Conservation (phyloP, 2,888 invertebrate species). For the Amphipoea lucens region DNA sequence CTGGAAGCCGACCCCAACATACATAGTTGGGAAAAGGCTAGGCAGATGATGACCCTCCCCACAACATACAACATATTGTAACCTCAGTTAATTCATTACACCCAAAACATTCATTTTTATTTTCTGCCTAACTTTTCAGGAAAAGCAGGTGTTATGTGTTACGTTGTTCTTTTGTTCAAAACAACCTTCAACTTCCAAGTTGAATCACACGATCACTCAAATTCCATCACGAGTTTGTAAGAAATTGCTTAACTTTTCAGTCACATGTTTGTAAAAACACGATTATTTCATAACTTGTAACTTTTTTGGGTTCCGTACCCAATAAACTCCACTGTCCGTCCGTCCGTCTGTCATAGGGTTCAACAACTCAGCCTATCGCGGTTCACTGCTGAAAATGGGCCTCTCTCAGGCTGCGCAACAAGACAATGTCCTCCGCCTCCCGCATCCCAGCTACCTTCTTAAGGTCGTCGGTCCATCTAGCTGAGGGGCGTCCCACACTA, state of each 20-base stretch:
- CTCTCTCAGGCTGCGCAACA: neutral
- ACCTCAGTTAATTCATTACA: neutral
- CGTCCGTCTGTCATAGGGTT: neutral
- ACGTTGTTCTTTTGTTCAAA: neutral
- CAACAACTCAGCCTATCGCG: neutral
- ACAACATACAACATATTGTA: neutral
- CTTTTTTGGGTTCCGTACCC: neutral
- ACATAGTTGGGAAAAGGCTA: too few relatives aligned
- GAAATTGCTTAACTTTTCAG: constrained; percentile 23
- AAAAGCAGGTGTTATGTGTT: neutral
- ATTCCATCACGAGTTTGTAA: constrained; percentile 18
- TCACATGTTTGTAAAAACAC: constrained; percentile 17
- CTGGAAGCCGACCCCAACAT: too few relatives aligned
- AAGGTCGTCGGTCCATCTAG: neutral
- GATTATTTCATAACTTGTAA: constrained; percentile 5
- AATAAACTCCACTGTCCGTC: neutral
- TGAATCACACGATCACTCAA: constrained; percentile 1
- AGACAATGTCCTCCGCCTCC: neutral
- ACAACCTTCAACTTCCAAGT: constrained; percentile 14
- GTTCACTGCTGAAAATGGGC: neutral
- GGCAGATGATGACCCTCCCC: too few relatives aligned
- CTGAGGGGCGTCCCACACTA: neutral
- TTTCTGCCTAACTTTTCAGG: too few relatives aligned
- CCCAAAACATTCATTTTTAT: neutral
- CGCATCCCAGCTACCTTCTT: neutral